Evolutionary conservation across 2,113 vertebrate species (phyloP).

Genomic region (Mesocricetus auratus): DNA sequence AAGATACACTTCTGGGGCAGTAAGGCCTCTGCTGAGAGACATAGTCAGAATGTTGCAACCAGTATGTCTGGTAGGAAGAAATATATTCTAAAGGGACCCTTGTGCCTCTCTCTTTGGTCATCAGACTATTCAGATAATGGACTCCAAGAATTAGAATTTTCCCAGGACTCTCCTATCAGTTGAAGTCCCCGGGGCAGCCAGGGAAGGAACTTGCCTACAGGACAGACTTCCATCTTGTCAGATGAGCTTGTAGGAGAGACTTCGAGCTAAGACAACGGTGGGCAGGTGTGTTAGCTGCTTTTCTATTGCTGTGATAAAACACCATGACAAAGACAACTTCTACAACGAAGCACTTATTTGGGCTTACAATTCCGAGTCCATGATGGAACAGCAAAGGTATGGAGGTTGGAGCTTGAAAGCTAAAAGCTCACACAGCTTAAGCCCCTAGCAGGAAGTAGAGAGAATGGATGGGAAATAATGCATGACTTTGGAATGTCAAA

Average conservation of each 20-base stretch:
- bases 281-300: not conserved
- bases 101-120: not conserved
- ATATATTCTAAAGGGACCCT: not conserved
- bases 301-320: too few species aligned
- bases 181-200: too few species aligned
- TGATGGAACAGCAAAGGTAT: not conserved
- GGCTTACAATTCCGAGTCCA: not conserved
- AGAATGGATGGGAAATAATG: not conserved
- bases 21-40: not conserved
- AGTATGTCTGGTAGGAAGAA: not conserved
- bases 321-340: not conserved
- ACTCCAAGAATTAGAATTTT: not conserved
- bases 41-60: not conserved
- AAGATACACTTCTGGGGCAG: not conserved
- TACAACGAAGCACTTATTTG: not conserved
- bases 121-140: not conserved
- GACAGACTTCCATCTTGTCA: not conserved
- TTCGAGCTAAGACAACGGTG: not conserved
- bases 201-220: not conserved
- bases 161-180: not conserved
- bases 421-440: not conserved
- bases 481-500: not conserved
- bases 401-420: not conserved
- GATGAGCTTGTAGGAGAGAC: not conserved
- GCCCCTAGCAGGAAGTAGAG: not conserved